Evolutionary conservation across 2,113 vertebrate species (phyloP).

Genomic region (Dolichallabes microphthalmus): DNA sequence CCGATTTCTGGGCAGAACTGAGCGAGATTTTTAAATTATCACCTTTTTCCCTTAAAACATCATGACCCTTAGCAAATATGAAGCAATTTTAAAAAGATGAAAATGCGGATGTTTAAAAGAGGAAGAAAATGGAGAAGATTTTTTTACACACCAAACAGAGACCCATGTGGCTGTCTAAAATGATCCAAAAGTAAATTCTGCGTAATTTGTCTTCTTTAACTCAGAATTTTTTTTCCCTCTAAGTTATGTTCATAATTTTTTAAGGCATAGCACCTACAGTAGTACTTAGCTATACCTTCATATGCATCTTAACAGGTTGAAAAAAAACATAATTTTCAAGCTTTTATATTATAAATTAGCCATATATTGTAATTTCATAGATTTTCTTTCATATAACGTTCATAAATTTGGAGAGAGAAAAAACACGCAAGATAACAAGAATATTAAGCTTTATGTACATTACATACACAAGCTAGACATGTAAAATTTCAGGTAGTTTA

Average conservation of each 20-base stretch:
- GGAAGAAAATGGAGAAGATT: no score
- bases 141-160: no score
- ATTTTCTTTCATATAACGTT: not conserved
- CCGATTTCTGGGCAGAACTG: no score
- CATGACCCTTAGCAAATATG: no score
- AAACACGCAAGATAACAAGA: not conserved
- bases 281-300: not conserved
- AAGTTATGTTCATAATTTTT: not conserved
- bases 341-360: not conserved
- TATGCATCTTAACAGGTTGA: not conserved
- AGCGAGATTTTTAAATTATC: no score
- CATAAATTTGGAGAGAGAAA: not conserved
- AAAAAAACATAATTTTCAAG: not conserved
- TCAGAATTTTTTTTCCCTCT: no score
- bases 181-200: no score
- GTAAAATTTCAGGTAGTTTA: not conserved
- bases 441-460: not conserved
- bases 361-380: not conserved
- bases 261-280: not conserved
- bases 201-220: no score
- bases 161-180: no score
- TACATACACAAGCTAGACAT: not conserved
- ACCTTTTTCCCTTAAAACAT: no score
- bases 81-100: no score
- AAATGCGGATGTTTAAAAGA: no score